phyloP scores from a whole-genome alignment of 23 tunicate species.

The Clavelina lepadiformis region DNA sequence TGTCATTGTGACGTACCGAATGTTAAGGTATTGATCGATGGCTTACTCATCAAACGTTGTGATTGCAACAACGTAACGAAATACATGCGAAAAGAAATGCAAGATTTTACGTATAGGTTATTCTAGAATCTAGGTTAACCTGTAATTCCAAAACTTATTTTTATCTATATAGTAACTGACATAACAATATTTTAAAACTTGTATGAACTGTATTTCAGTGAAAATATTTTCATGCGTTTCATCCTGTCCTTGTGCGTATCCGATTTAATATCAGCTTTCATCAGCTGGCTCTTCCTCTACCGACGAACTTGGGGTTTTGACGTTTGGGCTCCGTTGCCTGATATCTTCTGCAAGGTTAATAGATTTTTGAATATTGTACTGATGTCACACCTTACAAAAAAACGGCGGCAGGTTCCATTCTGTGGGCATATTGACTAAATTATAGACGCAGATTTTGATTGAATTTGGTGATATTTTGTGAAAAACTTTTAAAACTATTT shows the following conservation, averaged over 20 bases:
- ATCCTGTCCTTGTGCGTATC: slow-evolving; percentile 51
- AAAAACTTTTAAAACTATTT: neutral
- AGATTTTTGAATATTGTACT: neutral
- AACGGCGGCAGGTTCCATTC: neutral
- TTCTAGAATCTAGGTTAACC: too few species aligned
- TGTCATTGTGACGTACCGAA: slow-evolving; percentile 26
- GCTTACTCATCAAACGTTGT: too few species aligned
- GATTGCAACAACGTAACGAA: too few species aligned
- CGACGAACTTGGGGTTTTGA: slow-evolving; percentile 74
- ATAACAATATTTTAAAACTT: too few species aligned
- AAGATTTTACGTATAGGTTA: too few species aligned
- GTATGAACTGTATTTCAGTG: slow-evolving; percentile 4
- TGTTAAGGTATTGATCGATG: too few species aligned
- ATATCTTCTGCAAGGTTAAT: slow-evolving; percentile 38
- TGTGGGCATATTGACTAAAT: too few species aligned
- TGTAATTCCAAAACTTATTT: too few species aligned
- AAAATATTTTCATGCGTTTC: slow-evolving; percentile 35
- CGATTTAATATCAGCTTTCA: slow-evolving; percentile 44
- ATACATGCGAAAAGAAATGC: too few species aligned
- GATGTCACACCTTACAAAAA: neutral
- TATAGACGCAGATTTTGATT: too few species aligned
- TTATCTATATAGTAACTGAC: too few species aligned
- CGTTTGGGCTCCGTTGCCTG: slow-evolving; percentile 26
- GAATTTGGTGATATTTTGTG: neutral
- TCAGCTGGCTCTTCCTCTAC: slow-evolving; percentile 55